Evolutionary conservation across 92 coral and sea anemone species (phyloP).

Genomic region (Parazoanthus darwini): DNA sequence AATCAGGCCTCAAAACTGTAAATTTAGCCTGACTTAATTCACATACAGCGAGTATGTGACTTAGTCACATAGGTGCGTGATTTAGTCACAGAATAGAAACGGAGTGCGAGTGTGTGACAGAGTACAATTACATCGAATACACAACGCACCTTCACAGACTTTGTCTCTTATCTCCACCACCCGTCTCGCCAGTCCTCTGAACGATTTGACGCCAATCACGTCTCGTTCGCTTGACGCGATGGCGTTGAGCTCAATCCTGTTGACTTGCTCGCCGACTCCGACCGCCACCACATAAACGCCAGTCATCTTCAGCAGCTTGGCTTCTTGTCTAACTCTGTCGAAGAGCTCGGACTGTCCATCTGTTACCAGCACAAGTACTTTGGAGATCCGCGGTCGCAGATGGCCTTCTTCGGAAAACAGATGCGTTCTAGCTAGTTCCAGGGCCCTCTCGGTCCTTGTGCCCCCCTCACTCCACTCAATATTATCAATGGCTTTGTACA

Average conservation of each 20-base stretch:
- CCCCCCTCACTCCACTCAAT: constrained; percentile 33
- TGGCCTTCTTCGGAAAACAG: constrained; percentile 18
- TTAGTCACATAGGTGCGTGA: background rate
- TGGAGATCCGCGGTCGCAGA: constrained; percentile 16
- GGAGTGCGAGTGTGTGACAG: background rate
- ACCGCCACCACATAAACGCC: constrained; percentile 65
- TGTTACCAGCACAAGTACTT: constrained; percentile 29
- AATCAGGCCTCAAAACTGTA: no score
- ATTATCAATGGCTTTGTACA: constrained; percentile 4
- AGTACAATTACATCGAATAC: background rate
- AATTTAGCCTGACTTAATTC: background rate
- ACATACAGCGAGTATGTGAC: background rate
- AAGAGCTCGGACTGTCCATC: constrained; percentile 36
- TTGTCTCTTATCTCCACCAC: constrained; percentile 55
- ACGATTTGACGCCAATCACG: constrained; percentile 63
- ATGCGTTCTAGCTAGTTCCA: constrained; percentile 31
- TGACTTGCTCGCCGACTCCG: constrained; percentile 54
- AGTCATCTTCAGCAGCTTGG: constrained; percentile 7
- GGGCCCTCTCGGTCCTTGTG: constrained; percentile 27
- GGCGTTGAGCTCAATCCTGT: constrained; percentile 47
- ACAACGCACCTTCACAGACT: constrained; percentile 53
- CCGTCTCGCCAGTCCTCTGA: constrained; percentile 56
- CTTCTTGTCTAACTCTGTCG: constrained; percentile 1
- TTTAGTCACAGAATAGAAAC: background rate
- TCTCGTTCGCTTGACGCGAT: constrained; percentile 58